Percentiles rank a stretch among this genome's conserved stretches.
These are phyloP conservation scores for Drosophila helvetica DNA, from an alignment of 2,888 invertebrate species.

Conservation along the genomic window DNA sequence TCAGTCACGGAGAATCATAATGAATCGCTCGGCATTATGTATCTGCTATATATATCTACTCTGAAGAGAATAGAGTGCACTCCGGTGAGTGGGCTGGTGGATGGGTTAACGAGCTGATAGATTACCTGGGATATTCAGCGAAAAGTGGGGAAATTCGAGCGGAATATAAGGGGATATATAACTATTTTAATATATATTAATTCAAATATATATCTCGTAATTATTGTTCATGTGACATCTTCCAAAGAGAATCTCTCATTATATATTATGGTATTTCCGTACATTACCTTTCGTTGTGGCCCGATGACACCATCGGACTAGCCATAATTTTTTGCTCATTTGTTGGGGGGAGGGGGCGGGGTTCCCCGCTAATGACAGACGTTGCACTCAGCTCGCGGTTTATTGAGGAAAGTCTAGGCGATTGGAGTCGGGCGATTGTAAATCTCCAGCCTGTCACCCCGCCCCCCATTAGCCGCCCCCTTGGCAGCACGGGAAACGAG, in stretches of 20 bases:
- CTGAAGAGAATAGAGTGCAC: not conserved
- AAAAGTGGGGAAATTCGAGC: no score
- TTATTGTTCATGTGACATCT: no score
- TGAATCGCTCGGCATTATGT: not conserved
- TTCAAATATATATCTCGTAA: no score
- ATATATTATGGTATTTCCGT: no score
- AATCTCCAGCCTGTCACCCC: not conserved
- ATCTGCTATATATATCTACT: no score
- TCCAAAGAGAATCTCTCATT: no score
- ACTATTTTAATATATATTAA: no score
- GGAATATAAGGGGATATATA: not conserved
- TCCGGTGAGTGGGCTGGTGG: not conserved
- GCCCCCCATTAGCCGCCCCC: no score
- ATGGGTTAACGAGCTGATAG: not conserved
- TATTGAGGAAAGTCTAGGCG: conserved; percentile 21
- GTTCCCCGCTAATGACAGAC: no score
- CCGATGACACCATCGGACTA: not conserved
- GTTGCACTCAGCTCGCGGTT: conserved; percentile 6
- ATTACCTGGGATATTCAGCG: not conserved
- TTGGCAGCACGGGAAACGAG: no score
- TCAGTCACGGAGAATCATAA: not conserved
- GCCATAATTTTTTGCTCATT: no score
- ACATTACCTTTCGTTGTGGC: not conserved
- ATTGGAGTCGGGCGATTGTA: conserved; percentile 11
- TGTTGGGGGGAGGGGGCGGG: no score